Percentiles rank a stretch among this genome's conserved stretches.
These are phyloP conservation scores for Hyperoodon ampullatus DNA, from an alignment of 2,113 vertebrate species.

Conservation along the genomic window DNA sequence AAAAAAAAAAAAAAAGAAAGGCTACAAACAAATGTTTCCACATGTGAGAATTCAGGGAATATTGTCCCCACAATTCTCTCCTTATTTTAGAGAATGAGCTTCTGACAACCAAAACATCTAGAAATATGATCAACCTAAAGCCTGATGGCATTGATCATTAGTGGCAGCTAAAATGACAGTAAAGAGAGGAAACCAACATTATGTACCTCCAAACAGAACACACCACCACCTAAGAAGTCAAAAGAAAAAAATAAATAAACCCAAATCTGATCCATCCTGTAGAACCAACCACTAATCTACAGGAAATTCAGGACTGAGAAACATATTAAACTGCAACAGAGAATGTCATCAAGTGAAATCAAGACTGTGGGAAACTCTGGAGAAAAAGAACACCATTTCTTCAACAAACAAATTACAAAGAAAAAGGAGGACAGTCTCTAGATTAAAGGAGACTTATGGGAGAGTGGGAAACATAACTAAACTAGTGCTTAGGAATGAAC, in stretches of 20 bases:
- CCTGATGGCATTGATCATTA: neutral
- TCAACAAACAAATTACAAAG: neutral
- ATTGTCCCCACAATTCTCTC: neutral
- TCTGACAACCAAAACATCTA: neutral
- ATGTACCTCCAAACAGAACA: neutral
- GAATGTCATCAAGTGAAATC: neutral
- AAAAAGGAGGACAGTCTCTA: neutral
- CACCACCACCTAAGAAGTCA: neutral
- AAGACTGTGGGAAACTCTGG: neutral
- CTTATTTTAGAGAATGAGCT: slow-evolving; percentile 4
- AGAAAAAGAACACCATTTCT: neutral
- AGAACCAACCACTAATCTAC: neutral
- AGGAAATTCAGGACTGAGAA: slow-evolving; percentile 21
- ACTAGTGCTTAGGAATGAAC: neutral
- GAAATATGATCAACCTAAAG: neutral
- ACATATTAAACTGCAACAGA: neutral
- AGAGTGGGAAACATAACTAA: neutral
- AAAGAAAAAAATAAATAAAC: neutral
- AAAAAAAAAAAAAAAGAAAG: neutral
- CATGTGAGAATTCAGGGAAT: neutral
- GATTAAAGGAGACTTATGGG: neutral
- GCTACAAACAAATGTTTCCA: neutral
- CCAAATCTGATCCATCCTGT: neutral
- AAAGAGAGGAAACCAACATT: neutral
- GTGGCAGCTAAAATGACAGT: neutral